A percentile compares a stretch with the other conserved stretches of the same genome.
These are phyloP conservation scores for Epinephelus coioides DNA, from an alignment of 2,797 vertebrate species.

Conservation along the genomic window DNA sequence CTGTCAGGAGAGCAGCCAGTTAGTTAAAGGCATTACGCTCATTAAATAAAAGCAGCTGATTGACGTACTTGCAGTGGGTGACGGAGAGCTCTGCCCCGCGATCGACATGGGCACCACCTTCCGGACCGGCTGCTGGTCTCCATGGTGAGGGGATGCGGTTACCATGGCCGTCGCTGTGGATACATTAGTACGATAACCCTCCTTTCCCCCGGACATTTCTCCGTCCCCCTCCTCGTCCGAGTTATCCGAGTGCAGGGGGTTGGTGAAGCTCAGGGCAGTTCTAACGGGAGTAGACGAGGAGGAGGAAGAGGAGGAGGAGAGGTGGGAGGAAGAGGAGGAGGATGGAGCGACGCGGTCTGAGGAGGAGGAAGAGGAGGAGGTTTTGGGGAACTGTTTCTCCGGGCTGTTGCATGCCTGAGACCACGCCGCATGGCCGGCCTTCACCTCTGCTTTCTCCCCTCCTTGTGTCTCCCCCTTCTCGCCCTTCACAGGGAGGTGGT, in stretches of 20 bases:
- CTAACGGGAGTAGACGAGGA: conserved; percentile 78
- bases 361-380: conserved; percentile 77
- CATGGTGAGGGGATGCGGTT: conserved; percentile 82
- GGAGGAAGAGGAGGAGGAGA: conserved; percentile 76
- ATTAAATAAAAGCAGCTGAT: conserved; percentile 14
- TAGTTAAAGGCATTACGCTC: conserved; percentile 11
- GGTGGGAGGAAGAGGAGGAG: conserved; percentile 77
- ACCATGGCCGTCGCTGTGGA: conserved; percentile 91
- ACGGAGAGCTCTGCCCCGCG: conserved; percentile 85
- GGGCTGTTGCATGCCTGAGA: conserved; percentile 75
- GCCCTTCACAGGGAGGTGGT: conserved; percentile 91
- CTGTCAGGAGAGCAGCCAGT: conserved; percentile 25
- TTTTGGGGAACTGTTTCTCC: conserved; percentile 76
- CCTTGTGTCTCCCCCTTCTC: conserved; percentile 73
- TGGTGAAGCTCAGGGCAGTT: conserved; percentile 95
- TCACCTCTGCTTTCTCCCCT: conserved; percentile 85
- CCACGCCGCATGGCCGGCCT: conserved; percentile 86
- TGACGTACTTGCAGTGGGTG: conserved; percentile 88
- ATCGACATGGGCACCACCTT: conserved; percentile 94
- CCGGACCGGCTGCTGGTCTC: conserved; percentile 85
- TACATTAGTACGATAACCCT: conserved; percentile 80
- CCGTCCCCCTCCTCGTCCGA: conserved; percentile 91
- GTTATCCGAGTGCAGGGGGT: conserved; percentile 96
- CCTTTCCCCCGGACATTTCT: conserved; percentile 72
- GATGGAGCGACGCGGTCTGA: conserved; percentile 80